Base-by-base conservation (phyloP, 2,797 vertebrate genomes). In the Parotocinclus haroldoi region DNA sequence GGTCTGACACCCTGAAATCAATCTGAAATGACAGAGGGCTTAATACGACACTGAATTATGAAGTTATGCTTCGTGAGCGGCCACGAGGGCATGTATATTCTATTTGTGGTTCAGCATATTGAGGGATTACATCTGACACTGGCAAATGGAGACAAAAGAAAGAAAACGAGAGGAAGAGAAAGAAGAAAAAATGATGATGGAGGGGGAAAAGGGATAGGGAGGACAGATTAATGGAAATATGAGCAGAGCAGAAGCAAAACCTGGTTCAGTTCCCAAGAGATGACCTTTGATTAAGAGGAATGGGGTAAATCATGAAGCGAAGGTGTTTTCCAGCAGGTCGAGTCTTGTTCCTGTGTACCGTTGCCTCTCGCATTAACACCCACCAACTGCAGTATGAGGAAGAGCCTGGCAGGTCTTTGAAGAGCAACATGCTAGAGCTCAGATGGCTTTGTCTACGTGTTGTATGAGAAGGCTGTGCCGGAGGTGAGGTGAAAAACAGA, bases 241-340 rank as follows among this genome's bases (percentile, higher is more conserved):
- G 49, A 19, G 17, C 4, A 51, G 10, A 19, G 4, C 40, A 58
- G 44, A 9, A 36, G 4, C 53, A 56, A 12, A 51, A 13, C 37
- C 19, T 12, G 9, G 19, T 38, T 50, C 40, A 13, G 58, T 60
- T 71, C 55, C 56, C 27, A 36, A 39, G n/a, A 70, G 37, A 52
- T 77, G 64, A 71, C 60, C 52, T 65, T 68, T 64, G 67, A 69
- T 64, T 56, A 59, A 61, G 51, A 45, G n/a, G n/a, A 54, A 44
- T 13, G 42, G 42, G n/a, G 51, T 63, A 51, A 63, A 63, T 64
- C 51, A 64, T 45, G n/a, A 37, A 18, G 51, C 49, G 14, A 16
- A 12, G 49, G 61, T 16, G 62, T 45, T 65, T 58, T 36, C 52
- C 65, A 37, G 52, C 44, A 68, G 70, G 67, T 44, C 48, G 48